phyloP scores from a whole-genome alignment of 2,888 invertebrate species.

The Ormyrus labotus region DNA sequence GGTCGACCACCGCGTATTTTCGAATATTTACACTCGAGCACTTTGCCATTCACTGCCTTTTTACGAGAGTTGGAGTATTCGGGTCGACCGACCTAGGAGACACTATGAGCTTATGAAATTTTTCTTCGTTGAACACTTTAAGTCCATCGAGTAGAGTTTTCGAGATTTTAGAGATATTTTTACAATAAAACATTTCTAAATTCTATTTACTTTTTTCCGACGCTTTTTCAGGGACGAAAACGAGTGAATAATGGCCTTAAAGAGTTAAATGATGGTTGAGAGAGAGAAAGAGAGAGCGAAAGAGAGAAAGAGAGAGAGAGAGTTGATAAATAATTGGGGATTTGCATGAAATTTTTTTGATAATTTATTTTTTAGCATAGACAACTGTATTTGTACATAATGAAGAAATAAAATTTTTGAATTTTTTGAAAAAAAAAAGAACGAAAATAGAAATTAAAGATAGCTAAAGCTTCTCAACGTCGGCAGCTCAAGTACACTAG shows the following conservation, averaged over 20 bases:
- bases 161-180: constrained; percentile 29
- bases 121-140: constrained; percentile 5
- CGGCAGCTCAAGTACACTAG: not conserved
- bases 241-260: constrained; percentile 30
- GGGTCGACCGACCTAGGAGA: constrained; percentile 21
- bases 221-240: constrained; percentile 11
- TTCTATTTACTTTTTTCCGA: constrained; percentile 24
- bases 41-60: constrained; percentile 40
- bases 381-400: no score
- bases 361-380: no score
- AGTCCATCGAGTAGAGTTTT: constrained; percentile 16
- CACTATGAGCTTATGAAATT: not conserved
- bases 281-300: no score
- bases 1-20: not conserved
- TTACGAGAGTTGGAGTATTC: constrained; percentile 2
- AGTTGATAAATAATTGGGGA: no score
- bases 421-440: no score
- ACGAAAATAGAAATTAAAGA: no score
- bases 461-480: no score
- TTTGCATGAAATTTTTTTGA: no score
- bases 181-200: constrained; percentile 28
- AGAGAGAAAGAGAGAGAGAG: no score
- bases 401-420: no score
- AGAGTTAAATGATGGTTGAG: constrained; percentile 7
- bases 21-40: not conserved